Evolutionary conservation across 2,113 vertebrate species (phyloP).

Genomic region (Hystrix cristata): DNA sequence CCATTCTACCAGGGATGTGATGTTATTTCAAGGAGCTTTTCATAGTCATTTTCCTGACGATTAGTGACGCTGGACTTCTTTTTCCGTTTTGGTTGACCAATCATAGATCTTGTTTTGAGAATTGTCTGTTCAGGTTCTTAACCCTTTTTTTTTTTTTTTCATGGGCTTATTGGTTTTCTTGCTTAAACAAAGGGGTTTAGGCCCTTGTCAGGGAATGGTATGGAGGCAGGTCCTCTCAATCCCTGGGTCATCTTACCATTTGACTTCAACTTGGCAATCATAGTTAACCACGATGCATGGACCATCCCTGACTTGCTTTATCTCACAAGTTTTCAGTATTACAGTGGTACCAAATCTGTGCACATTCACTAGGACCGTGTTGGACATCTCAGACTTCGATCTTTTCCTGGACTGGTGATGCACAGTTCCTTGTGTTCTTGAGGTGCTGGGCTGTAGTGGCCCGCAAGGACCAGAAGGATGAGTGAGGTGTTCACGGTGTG

Average conservation of each 20-base stretch:
- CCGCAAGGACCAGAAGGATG: too few species aligned
- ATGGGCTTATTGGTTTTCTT: neutral
- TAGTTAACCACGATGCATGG: too few species aligned
- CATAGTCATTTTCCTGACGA: neutral
- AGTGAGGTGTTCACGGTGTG: accelerated
- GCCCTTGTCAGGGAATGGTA: neutral
- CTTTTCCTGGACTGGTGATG: neutral
- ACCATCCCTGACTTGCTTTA: too few species aligned
- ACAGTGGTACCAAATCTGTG: neutral
- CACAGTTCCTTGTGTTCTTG: neutral
- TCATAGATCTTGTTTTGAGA: neutral
- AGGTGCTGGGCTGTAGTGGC: neutral
- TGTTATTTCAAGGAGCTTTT: neutral
- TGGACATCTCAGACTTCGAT: neutral
- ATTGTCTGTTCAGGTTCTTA: neutral
- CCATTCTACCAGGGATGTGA: neutral
- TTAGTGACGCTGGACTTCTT: neutral
- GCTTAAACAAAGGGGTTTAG: neutral
- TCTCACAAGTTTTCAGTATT: neutral
- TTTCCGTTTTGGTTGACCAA: neutral
- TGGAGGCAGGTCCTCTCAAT: neutral
- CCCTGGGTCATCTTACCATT: neutral
- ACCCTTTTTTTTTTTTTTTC: neutral
- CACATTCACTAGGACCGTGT: too few species aligned
- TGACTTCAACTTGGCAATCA: neutral